Evolutionary conservation across 2,797 vertebrate genomes (phyloP), one percentile per base, ranked within the genome.

Genomic region (Neopelma chrysocephalum): DNA sequence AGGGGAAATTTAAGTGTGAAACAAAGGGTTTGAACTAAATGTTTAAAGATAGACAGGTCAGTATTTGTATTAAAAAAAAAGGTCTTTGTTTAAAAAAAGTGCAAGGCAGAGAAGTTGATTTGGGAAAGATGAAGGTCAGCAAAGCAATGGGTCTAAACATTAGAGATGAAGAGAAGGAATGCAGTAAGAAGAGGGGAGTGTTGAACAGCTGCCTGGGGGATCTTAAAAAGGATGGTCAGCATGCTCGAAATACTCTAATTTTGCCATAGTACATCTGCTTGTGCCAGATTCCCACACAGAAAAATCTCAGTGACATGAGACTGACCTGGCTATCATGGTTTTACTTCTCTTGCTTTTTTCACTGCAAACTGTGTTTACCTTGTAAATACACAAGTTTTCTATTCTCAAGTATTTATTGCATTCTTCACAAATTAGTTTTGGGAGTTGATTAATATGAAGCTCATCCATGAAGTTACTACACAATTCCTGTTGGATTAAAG

Each of bases 231-330:
- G 78, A 94, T 82, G 75, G 57, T 95, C 71, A 75, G 64, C 56
- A 50, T 85, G 75, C 81, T 95, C 81, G 91, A 89, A 96, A 96
- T 71, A 94, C 64, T 68, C 64, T 85, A 9, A 78, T 89, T 94
- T 93, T 95, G 89, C 92, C 93, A 65, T 60, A 89, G 78, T n/a
- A 87, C 64, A 68, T 87, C 64, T 93, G 32, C 45, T 87, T 68
- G 60, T 94, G 95, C 90, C 95, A 95, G 93, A 93, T 94, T 95
- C 90, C 64, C 92, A 89, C 78, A 82, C 29, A 85, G 68, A 94
- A 95, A 73, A 87, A 78, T 87, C 61, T 82, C 81, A 94, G 89
- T 84, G 89, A 94, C 81, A 8, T 54, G 40, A 85, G 48, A 53
- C 32, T 60, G 38, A 89, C 56, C 78, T 43, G 21, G 1, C 8